Evolutionary conservation across 2,113 vertebrate species (phyloP), one percentile per base, ranked within the genome.

Genomic region (Gobio gobio): DNA sequence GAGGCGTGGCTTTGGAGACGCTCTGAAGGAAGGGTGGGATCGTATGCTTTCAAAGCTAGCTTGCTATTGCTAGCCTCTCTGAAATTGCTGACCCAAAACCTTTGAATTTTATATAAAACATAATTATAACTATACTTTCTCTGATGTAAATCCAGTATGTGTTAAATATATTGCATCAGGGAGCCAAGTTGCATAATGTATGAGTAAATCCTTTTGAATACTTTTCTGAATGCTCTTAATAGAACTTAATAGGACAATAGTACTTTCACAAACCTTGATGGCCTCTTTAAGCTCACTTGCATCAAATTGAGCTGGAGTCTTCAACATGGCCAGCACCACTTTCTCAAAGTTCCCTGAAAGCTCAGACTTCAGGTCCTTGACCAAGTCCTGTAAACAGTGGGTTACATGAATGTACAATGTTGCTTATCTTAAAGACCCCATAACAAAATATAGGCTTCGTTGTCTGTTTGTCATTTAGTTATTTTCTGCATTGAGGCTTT

Each of bases 331-430:
- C 92, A 99, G 93, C 89, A 99, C 93, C 7, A 98, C 88, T 90
- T 90, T 98, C 94, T 98, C 97, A 87, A 99, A 99, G 92, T 99
- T 97, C 54, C 98, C 98, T 12, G 98, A 99, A 43, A 99, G 93
- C 85, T 99, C 98, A 43, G 98, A 99, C 87, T 98, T 96, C 85
- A 99, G 94, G 87, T 99, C 98, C 91, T 99, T 99, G 90, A 98
- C 92, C 89, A 99, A 95, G 93, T 99, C 98, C 98, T 99, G 90
- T 58, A 92, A 91, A 33, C 54, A 86, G 5, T 2, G 47, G 70
- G 87, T 85, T 26, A 47, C 45, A 89, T 72, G 22, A 84, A 90
- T 58, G 16, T 70, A 76, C 29, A 77, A 16, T 10, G 10, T 20
- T 54, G 77, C 33, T 26, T 64, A 4, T 61, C 76, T 77, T 58